phyloP scores from a whole-genome alignment of 2,797 vertebrate genomes.

The Gephyroberyx darwinii region DNA sequence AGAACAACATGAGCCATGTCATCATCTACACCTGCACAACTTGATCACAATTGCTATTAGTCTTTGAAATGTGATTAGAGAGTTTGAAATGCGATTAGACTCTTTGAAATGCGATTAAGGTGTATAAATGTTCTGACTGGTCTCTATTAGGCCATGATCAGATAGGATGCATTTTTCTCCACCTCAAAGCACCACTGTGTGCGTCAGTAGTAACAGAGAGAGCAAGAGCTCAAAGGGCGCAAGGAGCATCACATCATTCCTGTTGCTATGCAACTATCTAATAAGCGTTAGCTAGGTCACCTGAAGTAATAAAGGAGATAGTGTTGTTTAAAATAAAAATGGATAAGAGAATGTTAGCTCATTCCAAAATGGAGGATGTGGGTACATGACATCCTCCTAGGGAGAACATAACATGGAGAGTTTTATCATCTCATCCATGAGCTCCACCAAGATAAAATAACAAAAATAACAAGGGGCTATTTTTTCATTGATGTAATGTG shows the following conservation, averaged over 20 bases:
- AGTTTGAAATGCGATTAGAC: background rate
- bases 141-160: constrained; percentile 15
- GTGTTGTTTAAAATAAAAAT: background rate
- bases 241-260: background rate
- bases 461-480: background rate
- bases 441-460: background rate
- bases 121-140: constrained; percentile 6
- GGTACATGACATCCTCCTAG: background rate
- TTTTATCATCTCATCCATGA: background rate
- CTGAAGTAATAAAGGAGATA: constrained; percentile 38
- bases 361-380: background rate
- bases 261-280: constrained; percentile 24
- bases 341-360: background rate
- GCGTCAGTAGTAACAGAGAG: constrained; percentile 9
- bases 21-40: constrained; percentile 6
- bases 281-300: constrained; percentile 23
- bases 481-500: background rate
- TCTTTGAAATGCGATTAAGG: constrained; percentile 16
- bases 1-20: background rate
- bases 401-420: background rate
- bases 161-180: constrained; percentile 3
- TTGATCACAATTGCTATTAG: background rate
- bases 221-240: constrained; percentile 33
- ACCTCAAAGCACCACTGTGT: no score
- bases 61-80: constrained; percentile 16